Evolutionary conservation across 1,140 invertebrate genomes (phyloP), one percentile per base, ranked within the genome.

Genomic region (Druon quercuslanigerum): DNA sequence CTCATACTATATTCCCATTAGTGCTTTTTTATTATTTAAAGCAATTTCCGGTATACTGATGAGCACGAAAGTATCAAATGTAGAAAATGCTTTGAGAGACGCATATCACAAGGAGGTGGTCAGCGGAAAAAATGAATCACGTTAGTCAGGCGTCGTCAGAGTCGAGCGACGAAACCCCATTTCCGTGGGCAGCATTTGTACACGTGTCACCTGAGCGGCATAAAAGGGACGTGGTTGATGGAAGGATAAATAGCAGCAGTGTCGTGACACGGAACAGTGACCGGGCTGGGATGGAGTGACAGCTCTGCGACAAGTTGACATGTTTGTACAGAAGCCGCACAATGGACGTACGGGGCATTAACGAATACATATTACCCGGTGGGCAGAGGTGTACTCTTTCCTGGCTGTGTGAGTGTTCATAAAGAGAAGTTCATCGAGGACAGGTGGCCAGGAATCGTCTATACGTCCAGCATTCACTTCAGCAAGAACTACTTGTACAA

Each of bases 281-380:
- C 84, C 83, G 80, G 60, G 76, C 82, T 73, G 81, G 81, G 78
- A 80, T 72, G 76, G 86, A 89, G 80, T 89, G 86, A 87, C 86
- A 83, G 83, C 77, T 79, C 83, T 76, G 84, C 87, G 87, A 88
- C 87, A 89, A 88, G 84, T 87, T 88, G 87, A 89, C 87, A 86
- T 87, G 87, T 89, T 89, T 87, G 87, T 87, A 89, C 84, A 86
- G 84, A 88, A 84, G 83, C 85, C 83, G 79, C 85, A 83, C 80
- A 86, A 84, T 86, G 83, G 82, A 83, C 80, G 79, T 83, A 78
- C 76, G 71, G 75, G 75, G 76, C 76, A 82, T 82, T 82, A 82
- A 82, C 78, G 78, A 81, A 79, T 86, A 80, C 77, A 66, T 74
- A 80, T 76, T 85, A 73, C 78, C 78, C 78, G 51, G 74, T 78